Evolutionary conservation across 2,888 invertebrate species (phyloP).

Genomic region (Antheraea yamamai): DNA sequence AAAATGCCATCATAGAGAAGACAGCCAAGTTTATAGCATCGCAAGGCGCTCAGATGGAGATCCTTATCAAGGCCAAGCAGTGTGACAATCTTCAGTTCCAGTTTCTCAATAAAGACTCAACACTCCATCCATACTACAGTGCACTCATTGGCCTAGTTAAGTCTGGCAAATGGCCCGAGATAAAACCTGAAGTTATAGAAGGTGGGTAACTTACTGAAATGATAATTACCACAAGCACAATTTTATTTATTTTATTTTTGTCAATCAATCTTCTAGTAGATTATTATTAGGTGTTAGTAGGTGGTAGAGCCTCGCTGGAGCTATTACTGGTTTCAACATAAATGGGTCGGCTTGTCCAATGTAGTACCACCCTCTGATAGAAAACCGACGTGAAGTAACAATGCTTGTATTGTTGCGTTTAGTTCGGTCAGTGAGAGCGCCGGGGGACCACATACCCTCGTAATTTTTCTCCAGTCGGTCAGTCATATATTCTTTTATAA

Average conservation of each 20-base stretch:
- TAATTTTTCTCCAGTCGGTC: too few relatives aligned
- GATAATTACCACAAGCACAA: background rate
- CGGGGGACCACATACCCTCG: background rate
- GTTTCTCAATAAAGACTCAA: constrained; percentile 93
- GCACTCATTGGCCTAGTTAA: constrained; percentile 80
- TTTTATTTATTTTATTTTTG: too few relatives aligned
- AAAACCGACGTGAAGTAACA: too few relatives aligned
- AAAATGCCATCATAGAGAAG: constrained; percentile 96
- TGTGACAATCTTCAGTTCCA: constrained; percentile 95
- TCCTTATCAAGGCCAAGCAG: constrained; percentile 98
- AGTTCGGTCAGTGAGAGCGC: too few relatives aligned
- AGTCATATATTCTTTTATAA: too few relatives aligned
- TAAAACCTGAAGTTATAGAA: constrained; percentile 56
- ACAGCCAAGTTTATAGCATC: constrained; percentile 93
- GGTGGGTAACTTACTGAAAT: constrained; percentile 40
- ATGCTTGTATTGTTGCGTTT: too few relatives aligned
- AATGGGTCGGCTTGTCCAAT: too few relatives aligned
- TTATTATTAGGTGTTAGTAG: too few relatives aligned
- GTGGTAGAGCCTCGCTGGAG: too few relatives aligned
- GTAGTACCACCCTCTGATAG: too few relatives aligned
- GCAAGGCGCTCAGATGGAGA: constrained; percentile 99
- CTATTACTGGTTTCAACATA: too few relatives aligned
- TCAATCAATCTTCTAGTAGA: too few relatives aligned
- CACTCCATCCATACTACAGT: constrained; percentile 94
- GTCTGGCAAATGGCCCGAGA: constrained; percentile 70